Conservation (phyloP, 2,113 vertebrate genomes). For the Anser cygnoides region DNA sequence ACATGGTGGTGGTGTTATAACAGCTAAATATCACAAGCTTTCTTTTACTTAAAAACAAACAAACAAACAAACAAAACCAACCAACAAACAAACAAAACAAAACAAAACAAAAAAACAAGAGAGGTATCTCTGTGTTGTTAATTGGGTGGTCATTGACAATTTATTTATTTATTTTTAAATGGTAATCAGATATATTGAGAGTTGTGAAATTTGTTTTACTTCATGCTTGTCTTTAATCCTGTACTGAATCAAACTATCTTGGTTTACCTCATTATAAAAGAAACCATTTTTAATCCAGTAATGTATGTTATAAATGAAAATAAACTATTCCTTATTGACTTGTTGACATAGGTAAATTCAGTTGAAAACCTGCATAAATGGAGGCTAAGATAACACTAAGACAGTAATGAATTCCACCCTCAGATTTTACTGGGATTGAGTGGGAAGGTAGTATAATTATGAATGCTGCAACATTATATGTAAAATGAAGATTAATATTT, state of each 20-base stretch:
- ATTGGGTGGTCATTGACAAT: not conserved
- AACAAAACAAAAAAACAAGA: not conserved
- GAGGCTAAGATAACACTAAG: not conserved
- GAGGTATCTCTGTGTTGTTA: not conserved
- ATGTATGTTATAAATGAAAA: not conserved
- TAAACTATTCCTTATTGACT: not conserved
- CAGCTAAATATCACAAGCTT: not conserved
- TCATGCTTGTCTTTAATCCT: not conserved
- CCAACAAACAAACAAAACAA: not conserved
- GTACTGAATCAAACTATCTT: not conserved
- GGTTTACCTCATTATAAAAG: not conserved
- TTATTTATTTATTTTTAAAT: not conserved
- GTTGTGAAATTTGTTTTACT: not conserved
- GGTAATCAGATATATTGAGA: not conserved
- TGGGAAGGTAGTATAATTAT: not conserved
- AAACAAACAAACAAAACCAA: not conserved
- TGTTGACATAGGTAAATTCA: not conserved
- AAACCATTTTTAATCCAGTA: not conserved
- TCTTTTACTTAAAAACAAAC: not conserved
- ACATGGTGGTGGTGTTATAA: not conserved
- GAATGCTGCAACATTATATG: not conserved
- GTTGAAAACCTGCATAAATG: not conserved
- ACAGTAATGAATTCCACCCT: conserved; percentile 3
- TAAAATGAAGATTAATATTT: conserved; percentile 11
- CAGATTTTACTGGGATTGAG: not conserved